These are phyloP conservation scores for Orthosia gothica DNA, from an alignment of 2,888 invertebrate genomes.

Conservation along the genomic window DNA sequence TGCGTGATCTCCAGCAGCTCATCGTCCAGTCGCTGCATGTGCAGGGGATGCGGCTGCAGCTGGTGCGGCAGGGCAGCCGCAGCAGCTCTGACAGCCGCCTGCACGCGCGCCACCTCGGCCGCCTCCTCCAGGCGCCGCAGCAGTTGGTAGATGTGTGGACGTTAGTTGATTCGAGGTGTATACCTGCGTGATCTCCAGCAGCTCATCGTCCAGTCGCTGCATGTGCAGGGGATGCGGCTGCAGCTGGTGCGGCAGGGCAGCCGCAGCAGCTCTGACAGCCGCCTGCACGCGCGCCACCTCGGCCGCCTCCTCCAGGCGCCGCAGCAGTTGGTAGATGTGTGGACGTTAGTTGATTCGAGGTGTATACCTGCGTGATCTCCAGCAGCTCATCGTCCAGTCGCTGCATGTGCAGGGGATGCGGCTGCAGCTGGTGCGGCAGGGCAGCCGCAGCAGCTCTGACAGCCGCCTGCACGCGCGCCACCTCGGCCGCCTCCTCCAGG, in stretches of 20 bases:
- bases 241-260: conserved; percentile 87
- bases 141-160: too few species aligned
- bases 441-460: conserved; percentile 88
- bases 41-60: too few species aligned
- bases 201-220: conserved; percentile 94
- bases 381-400: conserved; percentile 96
- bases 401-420: conserved; percentile 93
- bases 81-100: too few species aligned
- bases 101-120: too few species aligned
- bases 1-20: too few species aligned
- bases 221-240: conserved; percentile 93
- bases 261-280: conserved; percentile 90
- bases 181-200: conserved; percentile 97
- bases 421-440: conserved; percentile 90
- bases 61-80: too few species aligned
- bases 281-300: conserved; percentile 97
- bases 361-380: conserved; percentile 95
- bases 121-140: too few species aligned
- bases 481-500: conserved; percentile 98
- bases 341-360: too few species aligned
- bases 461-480: conserved; percentile 96
- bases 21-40: too few species aligned
- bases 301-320: conserved; percentile 97
- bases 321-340: too few species aligned
- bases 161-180: too few species aligned